Evolutionary conservation across 2,113 vertebrate genomes (phyloP), one percentile per base, ranked within the genome.

Genomic region (Psittacula cyanocephala): DNA sequence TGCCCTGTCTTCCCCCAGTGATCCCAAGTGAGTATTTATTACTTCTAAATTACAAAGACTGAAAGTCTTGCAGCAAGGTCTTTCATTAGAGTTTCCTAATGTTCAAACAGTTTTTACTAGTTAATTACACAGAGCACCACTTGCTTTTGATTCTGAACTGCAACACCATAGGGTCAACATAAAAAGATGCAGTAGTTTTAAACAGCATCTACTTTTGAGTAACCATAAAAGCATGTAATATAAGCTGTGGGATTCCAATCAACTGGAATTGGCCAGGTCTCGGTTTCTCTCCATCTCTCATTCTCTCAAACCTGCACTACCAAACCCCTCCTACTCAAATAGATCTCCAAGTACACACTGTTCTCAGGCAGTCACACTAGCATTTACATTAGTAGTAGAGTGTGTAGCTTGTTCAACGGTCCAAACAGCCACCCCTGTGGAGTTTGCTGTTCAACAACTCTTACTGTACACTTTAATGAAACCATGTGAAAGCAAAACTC

Each of bases 161-260:
- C 64, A 90, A 94, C 49, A 91, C 75, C 60, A 67, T 67, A 79
- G 70, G 81, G 93, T 82, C 96, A 96, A 81, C 44, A 72, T 46
- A 72, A 89, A 89, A 81, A 95, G 94, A 77, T 95, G 89, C 89
- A 86, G 25, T 88, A 74, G 47, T 93, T 76, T 95, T 86, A 90
- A 85, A 96, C 69, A 97, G 95, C 96, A 94, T 96, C 91, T 91
- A 83, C 77, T 95, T 95, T 53, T 81, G 87, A 85, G 69, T 75
- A 96, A 95, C 79, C 94, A 39, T 77, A 91, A 62, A 93, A 88
- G 69, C 74, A 82, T 20, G 35, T 57, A 76, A 83, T 39, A 63
- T 46, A 52, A 96, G 39, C 86, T 91, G 55, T 29, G 87, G 77
- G 83, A 96, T 71, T 81, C 93, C 76, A 53, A 65, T 65, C 52